These are phyloP conservation scores for Propsilocerus akamusi DNA, from an alignment of 1,140 invertebrate species.

Conservation along the genomic window DNA sequence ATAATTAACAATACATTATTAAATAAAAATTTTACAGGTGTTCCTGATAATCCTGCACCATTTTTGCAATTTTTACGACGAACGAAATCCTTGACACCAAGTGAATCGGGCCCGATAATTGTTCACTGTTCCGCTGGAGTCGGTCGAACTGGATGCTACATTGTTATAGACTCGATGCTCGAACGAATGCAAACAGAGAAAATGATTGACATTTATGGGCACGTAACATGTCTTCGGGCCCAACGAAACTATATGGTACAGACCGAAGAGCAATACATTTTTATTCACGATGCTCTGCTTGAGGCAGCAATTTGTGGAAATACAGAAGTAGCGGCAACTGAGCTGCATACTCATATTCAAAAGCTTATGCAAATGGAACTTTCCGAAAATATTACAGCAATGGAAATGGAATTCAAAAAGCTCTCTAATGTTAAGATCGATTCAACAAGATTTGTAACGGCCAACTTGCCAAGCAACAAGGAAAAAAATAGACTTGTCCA, in stretches of 20 bases:
- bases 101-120: conserved; percentile 81
- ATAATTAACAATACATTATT: background rate
- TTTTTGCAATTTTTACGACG: conserved; percentile 93
- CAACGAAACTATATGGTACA: conserved; percentile 94
- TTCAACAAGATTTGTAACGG: conserved; percentile 84
- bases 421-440: conserved; percentile 88
- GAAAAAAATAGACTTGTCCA: conserved; percentile 96
- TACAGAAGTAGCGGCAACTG: conserved; percentile 83
- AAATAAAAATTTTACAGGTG: conserved; percentile 16
- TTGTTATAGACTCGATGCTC: conserved; percentile 95
- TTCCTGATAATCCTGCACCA: conserved; percentile 94
- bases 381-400: conserved; percentile 79
- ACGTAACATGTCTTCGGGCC: conserved; percentile 90
- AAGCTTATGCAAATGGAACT: conserved; percentile 66
- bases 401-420: conserved; percentile 98
- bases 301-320: conserved; percentile 91
- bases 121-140: conserved; percentile 97
- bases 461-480: conserved; percentile 91
- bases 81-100: conserved; percentile 74
- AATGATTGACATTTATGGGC: conserved; percentile 96
- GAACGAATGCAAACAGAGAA: conserved; percentile 89
- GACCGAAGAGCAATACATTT: conserved; percentile 99
- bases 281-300: conserved; percentile 92
- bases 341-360: conserved; percentile 86
- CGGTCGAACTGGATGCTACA: conserved; percentile 94